Conservation (phyloP, 2,888 invertebrate genomes). For the Coleophora deauratella region DNA sequence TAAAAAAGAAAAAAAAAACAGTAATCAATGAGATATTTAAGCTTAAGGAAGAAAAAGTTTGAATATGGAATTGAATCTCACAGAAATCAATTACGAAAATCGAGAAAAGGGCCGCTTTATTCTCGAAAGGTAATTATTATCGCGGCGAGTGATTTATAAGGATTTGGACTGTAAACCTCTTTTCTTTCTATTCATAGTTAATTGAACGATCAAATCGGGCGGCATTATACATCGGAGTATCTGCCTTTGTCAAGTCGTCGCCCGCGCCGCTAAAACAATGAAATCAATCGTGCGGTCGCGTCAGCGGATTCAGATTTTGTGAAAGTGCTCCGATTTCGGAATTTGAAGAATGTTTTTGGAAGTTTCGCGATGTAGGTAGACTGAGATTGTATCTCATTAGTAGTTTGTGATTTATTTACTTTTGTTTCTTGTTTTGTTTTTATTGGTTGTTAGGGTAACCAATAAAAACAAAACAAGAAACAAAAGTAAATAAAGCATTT, state of each 20-base stretch:
- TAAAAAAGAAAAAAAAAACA: too few relatives aligned
- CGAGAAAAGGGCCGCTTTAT: conserved; percentile 29
- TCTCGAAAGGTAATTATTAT: conserved; percentile 45
- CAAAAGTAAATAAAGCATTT: too few relatives aligned
- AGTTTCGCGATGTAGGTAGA: too few relatives aligned
- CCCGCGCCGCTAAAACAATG: conserved; percentile 42
- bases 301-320: not conserved
- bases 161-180: conserved; percentile 58
- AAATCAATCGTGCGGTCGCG: conserved; percentile 42
- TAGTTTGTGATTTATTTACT: too few relatives aligned
- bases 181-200: conserved; percentile 60
- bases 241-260: conserved; percentile 29
- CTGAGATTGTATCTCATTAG: too few relatives aligned
- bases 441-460: too few relatives aligned
- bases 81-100: conserved; percentile 29
- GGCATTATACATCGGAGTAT: conserved; percentile 12
- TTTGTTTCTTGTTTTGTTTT: too few relatives aligned
- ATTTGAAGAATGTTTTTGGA: not conserved
- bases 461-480: too few relatives aligned
- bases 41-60: conserved; percentile 2
- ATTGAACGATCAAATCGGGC: conserved; percentile 62
- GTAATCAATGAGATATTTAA: too few relatives aligned
- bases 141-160: conserved; percentile 57
- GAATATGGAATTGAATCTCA: conserved; percentile 22
- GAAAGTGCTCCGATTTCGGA: not conserved